Percentiles rank a stretch among this genome's conserved stretches.
Evolutionary conservation across 2,113 vertebrate genomes (phyloP).

Genomic region (Saguinus midas): DNA sequence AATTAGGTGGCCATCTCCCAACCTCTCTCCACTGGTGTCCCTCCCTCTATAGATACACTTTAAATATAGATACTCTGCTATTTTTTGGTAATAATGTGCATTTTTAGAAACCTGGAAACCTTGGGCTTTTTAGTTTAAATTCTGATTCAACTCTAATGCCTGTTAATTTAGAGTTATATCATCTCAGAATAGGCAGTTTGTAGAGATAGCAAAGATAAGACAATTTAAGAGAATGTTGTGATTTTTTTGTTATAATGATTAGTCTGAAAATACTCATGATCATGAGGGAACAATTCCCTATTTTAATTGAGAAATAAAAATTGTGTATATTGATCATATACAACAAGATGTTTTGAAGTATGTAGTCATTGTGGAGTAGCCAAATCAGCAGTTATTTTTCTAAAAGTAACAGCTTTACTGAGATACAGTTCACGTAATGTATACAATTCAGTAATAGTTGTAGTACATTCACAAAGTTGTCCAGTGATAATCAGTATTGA

Average conservation of each 20-base stretch:
- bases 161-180: constrained; percentile 36
- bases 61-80: not conserved
- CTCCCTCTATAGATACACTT: not conserved
- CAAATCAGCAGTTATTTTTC: not conserved
- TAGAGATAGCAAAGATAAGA: not conserved
- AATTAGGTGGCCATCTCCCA: not conserved
- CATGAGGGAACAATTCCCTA: not conserved
- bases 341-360: not conserved
- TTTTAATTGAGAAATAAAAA: constrained; percentile 1
- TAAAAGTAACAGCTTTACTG: constrained; percentile 5
- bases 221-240: not conserved
- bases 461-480: not conserved
- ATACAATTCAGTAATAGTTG: not conserved
- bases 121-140: constrained; percentile 10
- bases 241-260: not conserved
- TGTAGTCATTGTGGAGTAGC: not conserved
- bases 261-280: not conserved
- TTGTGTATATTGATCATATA: not conserved
- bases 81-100: not conserved
- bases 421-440: not conserved
- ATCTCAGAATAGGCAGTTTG: constrained; percentile 1
- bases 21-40: not conserved
- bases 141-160: not conserved
- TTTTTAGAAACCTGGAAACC: constrained; percentile 23
- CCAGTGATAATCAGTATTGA: not conserved